phyloP scores from a whole-genome alignment of 2,888 invertebrate species.

The Hemaris fuciformis region DNA sequence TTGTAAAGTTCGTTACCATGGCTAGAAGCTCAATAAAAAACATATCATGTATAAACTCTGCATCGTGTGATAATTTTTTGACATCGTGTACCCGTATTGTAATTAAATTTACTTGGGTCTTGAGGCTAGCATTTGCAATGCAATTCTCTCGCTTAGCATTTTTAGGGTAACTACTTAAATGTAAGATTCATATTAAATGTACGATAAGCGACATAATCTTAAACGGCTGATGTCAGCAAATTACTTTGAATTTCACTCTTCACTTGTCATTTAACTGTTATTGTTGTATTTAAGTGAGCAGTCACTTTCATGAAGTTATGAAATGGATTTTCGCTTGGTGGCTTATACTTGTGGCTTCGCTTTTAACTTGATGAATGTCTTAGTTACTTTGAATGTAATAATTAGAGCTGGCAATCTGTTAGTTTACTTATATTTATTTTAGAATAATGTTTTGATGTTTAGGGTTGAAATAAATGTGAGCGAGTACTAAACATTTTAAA shows the following conservation, averaged over 20 bases:
- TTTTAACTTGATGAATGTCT: conserved; percentile 35
- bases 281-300: not conserved
- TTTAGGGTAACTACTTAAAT: conserved; percentile 19
- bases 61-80: conserved; percentile 49
- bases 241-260: not conserved
- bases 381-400: conserved; percentile 35
- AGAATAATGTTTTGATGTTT: not conserved
- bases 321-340: conserved; percentile 9
- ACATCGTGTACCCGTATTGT: conserved; percentile 13
- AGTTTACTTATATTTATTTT: conserved; percentile 17
- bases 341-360: conserved; percentile 23
- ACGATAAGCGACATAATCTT: not conserved
- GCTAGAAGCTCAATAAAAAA: conserved; percentile 72
- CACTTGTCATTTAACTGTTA: conserved; percentile 12
- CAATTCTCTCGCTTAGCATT: conserved; percentile 29
- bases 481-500: not conserved
- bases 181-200: conserved; percentile 9
- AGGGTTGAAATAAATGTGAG: not conserved
- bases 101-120: conserved; percentile 11
- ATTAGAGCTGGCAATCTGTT: conserved; percentile 17
- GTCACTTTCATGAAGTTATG: not conserved
- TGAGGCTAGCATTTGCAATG: conserved; percentile 48
- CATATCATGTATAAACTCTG: conserved; percentile 61
- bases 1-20: conserved; percentile 66
- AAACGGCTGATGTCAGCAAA: not conserved